Percentiles rank a stretch among this genome's conserved stretches.
phyloP scores from a whole-genome alignment of 2,113 vertebrate species.

The Clarias gariepinus region DNA sequence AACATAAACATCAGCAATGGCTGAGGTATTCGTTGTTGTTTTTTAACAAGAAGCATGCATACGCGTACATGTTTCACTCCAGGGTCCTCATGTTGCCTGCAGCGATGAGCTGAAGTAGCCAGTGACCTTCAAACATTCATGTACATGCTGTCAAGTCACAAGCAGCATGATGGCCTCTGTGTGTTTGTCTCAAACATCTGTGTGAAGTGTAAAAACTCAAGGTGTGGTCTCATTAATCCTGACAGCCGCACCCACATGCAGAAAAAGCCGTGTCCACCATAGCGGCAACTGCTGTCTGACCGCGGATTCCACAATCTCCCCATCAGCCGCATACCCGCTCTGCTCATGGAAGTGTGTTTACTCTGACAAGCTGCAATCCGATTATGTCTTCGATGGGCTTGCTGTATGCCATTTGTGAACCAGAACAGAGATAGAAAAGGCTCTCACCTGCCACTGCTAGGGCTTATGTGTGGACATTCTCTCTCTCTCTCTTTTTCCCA shows the following conservation, averaged over 20 bases:
- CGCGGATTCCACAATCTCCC: conserved; percentile 4
- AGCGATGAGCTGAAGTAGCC: conserved; percentile 28
- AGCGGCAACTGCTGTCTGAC: not conserved
- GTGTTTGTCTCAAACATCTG: conserved; percentile 39
- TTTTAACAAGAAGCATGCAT: not conserved
- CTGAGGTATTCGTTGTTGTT: conserved; percentile 11
- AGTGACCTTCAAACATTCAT: conserved; percentile 27
- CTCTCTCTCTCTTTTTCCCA: not conserved
- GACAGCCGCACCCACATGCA: not conserved
- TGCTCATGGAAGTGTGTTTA: conserved; percentile 2
- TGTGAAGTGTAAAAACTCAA: conserved; percentile 33
- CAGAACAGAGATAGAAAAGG: conserved; percentile 12
- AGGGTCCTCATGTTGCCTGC: not conserved
- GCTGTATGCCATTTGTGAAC: conserved; percentile 22
- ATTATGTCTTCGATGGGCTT: not conserved
- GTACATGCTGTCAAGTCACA: conserved; percentile 1
- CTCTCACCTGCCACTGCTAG: conserved; percentile 17
- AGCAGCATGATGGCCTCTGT: not conserved
- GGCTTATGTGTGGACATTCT: not conserved
- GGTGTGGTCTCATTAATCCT: conserved; percentile 27
- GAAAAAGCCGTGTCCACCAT: conserved; percentile 10
- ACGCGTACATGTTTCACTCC: not conserved
- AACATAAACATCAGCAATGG: not conserved
- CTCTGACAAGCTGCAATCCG: conserved; percentile 21
- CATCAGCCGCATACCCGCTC: conserved; percentile 4